A percentile compares a stretch with the other conserved stretches of the same genome.
phyloP scores from a whole-genome alignment of 1,140 invertebrate genomes.

The Gonatopus flavifemur region DNA sequence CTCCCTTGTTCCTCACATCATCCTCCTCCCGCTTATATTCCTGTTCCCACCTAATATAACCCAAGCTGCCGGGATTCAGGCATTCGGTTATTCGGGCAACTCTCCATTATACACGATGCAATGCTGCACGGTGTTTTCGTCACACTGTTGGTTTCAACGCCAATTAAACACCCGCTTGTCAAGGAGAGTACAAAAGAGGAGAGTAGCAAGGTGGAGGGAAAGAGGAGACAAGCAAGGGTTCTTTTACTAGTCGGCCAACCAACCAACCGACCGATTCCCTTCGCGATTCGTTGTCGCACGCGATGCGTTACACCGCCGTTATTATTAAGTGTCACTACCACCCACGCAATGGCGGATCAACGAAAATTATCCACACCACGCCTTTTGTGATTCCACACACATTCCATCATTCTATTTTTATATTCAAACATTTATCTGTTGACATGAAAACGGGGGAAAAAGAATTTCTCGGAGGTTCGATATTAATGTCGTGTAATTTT shows the following conservation, averaged over 20 bases:
- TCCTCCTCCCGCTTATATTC: slow-evolving; percentile 5
- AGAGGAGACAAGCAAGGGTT: background rate
- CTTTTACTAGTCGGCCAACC: too few species aligned
- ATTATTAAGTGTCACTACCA: slow-evolving; percentile 51
- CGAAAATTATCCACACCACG: too few species aligned
- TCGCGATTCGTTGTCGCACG: slow-evolving; percentile 53
- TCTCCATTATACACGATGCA: too few species aligned
- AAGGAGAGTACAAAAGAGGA: slow-evolving; percentile 41
- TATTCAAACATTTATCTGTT: too few species aligned
- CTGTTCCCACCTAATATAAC: too few species aligned
- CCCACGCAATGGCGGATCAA: slow-evolving; percentile 38
- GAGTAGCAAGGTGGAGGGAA: background rate
- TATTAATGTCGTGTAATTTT: too few species aligned
- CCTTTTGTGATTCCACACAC: too few species aligned
- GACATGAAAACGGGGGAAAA: too few species aligned
- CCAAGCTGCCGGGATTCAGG: too few species aligned
- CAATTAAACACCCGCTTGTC: slow-evolving; percentile 61
- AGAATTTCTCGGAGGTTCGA: too few species aligned
- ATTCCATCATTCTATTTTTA: too few species aligned
- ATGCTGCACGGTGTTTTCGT: slow-evolving; percentile 48
- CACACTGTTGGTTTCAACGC: slow-evolving; percentile 60
- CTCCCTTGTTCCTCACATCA: background rate
- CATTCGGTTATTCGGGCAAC: slow-evolving; percentile 55
- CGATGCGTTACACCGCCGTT: slow-evolving; percentile 48
- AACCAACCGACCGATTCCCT: slow-evolving; percentile 26